Base-by-base conservation (phyloP, 2,797 vertebrate species). In the Arremon aurantiirostris region DNA sequence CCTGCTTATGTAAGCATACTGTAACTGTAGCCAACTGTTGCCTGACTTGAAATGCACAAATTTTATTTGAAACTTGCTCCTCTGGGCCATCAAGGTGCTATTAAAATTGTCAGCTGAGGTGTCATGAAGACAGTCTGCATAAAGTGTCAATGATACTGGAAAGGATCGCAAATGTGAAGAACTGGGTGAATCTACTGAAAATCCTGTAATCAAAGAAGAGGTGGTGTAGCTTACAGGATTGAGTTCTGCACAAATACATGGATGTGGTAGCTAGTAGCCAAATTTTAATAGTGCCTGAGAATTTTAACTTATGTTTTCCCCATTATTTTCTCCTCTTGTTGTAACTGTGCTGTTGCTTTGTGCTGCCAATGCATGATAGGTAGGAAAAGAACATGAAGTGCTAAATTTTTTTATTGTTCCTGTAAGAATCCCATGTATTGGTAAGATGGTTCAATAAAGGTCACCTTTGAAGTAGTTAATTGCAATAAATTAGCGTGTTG, bases 391-490 rank as follows among this genome's bases (percentile, higher is more conserved):
- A 30, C 6, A 8, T 20, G 49, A 80, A 26, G 18, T 83, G 16
- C 26, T 52, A n/a, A 41, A 32, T 86, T 60, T 60, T 50, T 92
- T 93, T 91, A 53, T 79, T 76, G 39, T 42, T 81, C 69, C 44
- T 66, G 21, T 65, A 70, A 76, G n/a, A 77, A 49, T 65, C 7
- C 32, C 39, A 9, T 77, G 20, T 89, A 42, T 91, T 92, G 93
- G 35, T 92, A 77, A 91, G 87, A 39, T 37, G 49, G 52, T 76
- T 94, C 91, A 85, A 79, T 93, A 93, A 97, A 95, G 86, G 89
- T 96, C 96, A 87, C 71, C 75, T 92, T 85, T 94, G 95, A 95
- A 97, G 75, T 88, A 96, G 70, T 89, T 97, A 95, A 94, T 89
- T 87, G 49, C 69, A 90, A 41, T 86, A 90, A 91, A 94, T 95